phyloP scores from a whole-genome alignment of 1,140 invertebrate species.

The Forficula auricularia region DNA sequence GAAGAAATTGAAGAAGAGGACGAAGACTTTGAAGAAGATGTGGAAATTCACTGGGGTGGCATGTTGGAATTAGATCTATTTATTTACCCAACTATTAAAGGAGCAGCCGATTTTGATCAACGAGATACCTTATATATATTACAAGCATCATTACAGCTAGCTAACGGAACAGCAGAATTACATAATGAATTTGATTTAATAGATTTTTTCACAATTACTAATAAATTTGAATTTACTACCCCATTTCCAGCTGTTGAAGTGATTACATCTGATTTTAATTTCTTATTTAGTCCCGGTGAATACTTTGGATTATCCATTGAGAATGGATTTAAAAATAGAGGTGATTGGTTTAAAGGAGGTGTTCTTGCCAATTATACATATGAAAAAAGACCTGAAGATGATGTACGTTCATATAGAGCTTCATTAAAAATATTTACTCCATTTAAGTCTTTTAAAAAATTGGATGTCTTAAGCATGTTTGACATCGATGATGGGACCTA shows the following conservation, averaged over 20 bases:
- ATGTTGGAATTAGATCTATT: constrained; percentile 39
- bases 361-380: constrained; percentile 12
- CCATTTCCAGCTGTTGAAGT: constrained; percentile 38
- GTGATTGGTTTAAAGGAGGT: constrained; percentile 35
- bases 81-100: constrained; percentile 41
- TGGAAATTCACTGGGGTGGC: constrained; percentile 36
- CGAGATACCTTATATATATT: constrained; percentile 31
- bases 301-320: constrained; percentile 34
- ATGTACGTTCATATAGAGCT: no score
- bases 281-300: constrained; percentile 34
- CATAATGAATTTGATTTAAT: constrained; percentile 27
- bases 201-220: constrained; percentile 43
- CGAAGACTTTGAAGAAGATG: constrained; percentile 22
- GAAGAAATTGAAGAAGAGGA: constrained; percentile 12
- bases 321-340: constrained; percentile 31
- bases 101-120: constrained; percentile 35
- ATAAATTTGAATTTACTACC: constrained; percentile 42
- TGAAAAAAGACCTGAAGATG: no score
- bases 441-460: neutral
- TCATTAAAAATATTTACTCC: constrained; percentile 1
- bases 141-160: constrained; percentile 28
- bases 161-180: constrained; percentile 32
- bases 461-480: constrained; percentile 13
- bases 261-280: constrained; percentile 37
- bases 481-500: constrained; percentile 34